These are phyloP conservation scores for Synanthedon formicaeformis DNA, from an alignment of 2,888 invertebrate species.

Conservation along the genomic window DNA sequence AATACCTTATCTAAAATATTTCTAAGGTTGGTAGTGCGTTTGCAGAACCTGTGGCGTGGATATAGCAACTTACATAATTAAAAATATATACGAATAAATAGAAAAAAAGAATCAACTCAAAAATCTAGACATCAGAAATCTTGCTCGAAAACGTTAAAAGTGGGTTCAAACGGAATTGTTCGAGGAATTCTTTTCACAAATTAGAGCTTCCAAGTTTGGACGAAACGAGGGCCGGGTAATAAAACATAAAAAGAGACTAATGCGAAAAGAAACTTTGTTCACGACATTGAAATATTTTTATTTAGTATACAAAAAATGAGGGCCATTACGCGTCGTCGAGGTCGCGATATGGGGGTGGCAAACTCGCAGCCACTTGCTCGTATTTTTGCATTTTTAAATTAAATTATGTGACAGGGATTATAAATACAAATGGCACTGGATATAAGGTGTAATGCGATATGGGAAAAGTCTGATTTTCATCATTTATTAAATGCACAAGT, in stretches of 20 bases:
- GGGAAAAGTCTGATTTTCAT: too few relatives aligned
- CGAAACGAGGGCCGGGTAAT: conserved; percentile 10
- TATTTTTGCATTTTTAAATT: conserved; percentile 10
- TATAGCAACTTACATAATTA: too few relatives aligned
- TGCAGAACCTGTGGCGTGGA: too few relatives aligned
- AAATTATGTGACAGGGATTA: conserved; percentile 4
- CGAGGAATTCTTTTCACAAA: background rate
- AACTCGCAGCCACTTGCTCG: conserved; percentile 3
- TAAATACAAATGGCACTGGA: background rate
- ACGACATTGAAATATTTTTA: conserved; percentile 17
- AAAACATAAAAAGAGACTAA: conserved; percentile 21
- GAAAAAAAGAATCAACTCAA: too few relatives aligned
- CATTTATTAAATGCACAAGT: too few relatives aligned
- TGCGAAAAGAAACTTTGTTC: conserved; percentile 16
- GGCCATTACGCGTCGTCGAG: conserved; percentile 14
- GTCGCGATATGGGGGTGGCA: conserved; percentile 5
- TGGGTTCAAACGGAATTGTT: background rate
- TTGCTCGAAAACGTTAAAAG: too few relatives aligned
- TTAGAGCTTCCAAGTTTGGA: background rate
- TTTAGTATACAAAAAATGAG: conserved; percentile 29
- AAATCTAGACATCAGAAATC: too few relatives aligned
- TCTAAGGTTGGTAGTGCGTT: too few relatives aligned
- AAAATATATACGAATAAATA: too few relatives aligned
- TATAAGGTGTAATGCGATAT: too few relatives aligned
- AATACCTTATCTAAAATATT: too few relatives aligned